phyloP scores from a whole-genome alignment of 2,888 invertebrate species.

The Pteria penguin region DNA sequence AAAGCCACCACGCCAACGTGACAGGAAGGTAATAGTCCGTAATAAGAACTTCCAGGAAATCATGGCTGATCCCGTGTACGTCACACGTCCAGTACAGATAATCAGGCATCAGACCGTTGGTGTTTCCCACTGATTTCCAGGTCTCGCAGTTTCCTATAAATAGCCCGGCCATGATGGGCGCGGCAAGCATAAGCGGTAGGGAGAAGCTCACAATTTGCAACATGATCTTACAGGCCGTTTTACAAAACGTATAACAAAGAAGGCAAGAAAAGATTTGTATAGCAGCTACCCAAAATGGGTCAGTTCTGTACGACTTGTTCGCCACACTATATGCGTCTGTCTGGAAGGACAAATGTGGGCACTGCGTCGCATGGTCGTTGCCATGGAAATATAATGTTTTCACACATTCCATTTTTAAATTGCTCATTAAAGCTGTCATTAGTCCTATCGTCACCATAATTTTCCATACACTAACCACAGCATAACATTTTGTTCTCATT shows the following conservation, averaged over 20 bases:
- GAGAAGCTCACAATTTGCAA: slow-evolving; percentile 99
- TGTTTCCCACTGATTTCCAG: slow-evolving; percentile 85
- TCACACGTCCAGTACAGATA: slow-evolving; percentile 96
- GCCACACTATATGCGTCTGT: slow-evolving; percentile 54
- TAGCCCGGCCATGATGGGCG: slow-evolving; percentile 92
- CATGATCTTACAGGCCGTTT: slow-evolving; percentile 97
- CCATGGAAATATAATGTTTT: slow-evolving; percentile 60
- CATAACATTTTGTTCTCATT: slow-evolving; percentile 93
- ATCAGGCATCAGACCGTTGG: slow-evolving; percentile 49
- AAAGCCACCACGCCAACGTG: slow-evolving; percentile 72
- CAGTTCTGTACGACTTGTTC: slow-evolving; percentile 43
- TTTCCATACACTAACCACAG: slow-evolving; percentile 95
- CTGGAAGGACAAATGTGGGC: slow-evolving; percentile 60
- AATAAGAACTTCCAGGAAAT: slow-evolving; percentile 57
- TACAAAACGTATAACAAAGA: slow-evolving; percentile 94
- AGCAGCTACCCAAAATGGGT: slow-evolving; percentile 66
- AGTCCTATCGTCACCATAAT: slow-evolving; percentile 89
- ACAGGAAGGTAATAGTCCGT: slow-evolving; percentile 64
- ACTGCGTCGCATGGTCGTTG: slow-evolving; percentile 54
- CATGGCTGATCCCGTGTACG: slow-evolving; percentile 83
- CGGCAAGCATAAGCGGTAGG: slow-evolving; percentile 95
- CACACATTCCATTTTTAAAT: slow-evolving; percentile 58
- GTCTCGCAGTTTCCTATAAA: slow-evolving; percentile 93
- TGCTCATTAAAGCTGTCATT: slow-evolving; percentile 83
- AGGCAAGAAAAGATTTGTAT: slow-evolving; percentile 92